phyloP scores from a whole-genome alignment of 2,888 invertebrate genomes.

The Drosophila kambysellisi region DNA sequence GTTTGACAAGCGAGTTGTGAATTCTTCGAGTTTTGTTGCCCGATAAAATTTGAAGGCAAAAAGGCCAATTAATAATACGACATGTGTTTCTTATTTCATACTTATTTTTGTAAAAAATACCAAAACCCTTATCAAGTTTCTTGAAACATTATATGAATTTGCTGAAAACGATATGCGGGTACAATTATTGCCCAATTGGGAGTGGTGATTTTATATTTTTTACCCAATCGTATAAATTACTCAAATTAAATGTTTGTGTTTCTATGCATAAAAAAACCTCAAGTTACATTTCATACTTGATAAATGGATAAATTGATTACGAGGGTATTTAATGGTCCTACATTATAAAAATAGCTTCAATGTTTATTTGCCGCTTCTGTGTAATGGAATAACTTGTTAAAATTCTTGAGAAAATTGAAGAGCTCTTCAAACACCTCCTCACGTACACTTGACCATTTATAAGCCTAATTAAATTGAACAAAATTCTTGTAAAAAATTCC shows the following conservation, averaged over 20 bases:
- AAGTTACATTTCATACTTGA: not conserved
- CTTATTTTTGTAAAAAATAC: too few relatives aligned
- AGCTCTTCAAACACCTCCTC: conserved; percentile 8
- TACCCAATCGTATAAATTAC: not conserved
- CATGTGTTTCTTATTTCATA: too few relatives aligned
- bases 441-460: not conserved
- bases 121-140: not conserved
- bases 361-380: conserved; percentile 4
- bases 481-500: conserved; percentile 12
- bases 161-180: not conserved
- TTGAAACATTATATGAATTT: not conserved
- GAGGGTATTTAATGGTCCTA: not conserved
- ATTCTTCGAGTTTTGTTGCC: conserved; percentile 8
- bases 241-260: not conserved
- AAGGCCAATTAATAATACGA: not conserved
- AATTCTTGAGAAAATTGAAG: conserved; percentile 7
- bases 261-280: not conserved
- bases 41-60: conserved; percentile 37
- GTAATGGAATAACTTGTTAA: not conserved
- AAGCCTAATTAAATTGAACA: conserved; percentile 7
- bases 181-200: not conserved
- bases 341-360: not conserved
- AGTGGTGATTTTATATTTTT: not conserved
- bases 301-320: not conserved
- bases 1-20: conserved; percentile 30